phyloP scores from a whole-genome alignment of 2,888 invertebrate genomes.

The Mimas tiliae region DNA sequence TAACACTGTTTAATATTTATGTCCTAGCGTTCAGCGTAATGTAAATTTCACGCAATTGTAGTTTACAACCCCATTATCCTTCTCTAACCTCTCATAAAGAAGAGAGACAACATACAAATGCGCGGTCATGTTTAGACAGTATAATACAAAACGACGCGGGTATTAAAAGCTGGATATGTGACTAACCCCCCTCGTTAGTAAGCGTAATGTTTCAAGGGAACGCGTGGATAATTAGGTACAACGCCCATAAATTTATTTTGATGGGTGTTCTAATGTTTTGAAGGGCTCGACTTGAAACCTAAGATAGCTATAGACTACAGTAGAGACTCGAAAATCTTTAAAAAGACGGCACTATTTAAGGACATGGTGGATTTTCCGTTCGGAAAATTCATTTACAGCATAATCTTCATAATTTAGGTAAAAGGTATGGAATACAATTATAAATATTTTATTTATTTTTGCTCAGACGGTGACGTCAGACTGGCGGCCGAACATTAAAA shows the following conservation, averaged over 20 bases:
- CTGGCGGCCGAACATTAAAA: no score
- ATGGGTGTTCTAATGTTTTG: background rate
- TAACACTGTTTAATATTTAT: conserved; percentile 14
- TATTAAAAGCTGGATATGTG: conserved; percentile 23
- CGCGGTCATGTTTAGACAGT: conserved; percentile 20
- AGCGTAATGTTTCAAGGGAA: conserved; percentile 13
- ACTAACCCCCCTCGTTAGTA: conserved; percentile 16
- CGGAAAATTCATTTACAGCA: no score
- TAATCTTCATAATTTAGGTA: no score
- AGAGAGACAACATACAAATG: conserved; percentile 10
- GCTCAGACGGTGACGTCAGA: no score
- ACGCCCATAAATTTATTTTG: conserved; percentile 14
- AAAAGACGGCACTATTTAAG: no score
- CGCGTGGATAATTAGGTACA: conserved; percentile 12
- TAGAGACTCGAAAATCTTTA: background rate
- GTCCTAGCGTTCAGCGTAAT: conserved; percentile 14
- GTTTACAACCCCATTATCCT: background rate
- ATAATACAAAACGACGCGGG: conserved; percentile 23
- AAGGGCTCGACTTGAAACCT: background rate
- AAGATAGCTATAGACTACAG: no score
- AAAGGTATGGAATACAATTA: no score
- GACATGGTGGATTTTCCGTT: no score
- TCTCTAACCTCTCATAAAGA: background rate
- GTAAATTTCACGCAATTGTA: conserved; percentile 23
- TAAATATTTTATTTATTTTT: no score